phyloP scores from a whole-genome alignment of 2,888 invertebrate genomes.

The Xanthorhoe spadicearia region DNA sequence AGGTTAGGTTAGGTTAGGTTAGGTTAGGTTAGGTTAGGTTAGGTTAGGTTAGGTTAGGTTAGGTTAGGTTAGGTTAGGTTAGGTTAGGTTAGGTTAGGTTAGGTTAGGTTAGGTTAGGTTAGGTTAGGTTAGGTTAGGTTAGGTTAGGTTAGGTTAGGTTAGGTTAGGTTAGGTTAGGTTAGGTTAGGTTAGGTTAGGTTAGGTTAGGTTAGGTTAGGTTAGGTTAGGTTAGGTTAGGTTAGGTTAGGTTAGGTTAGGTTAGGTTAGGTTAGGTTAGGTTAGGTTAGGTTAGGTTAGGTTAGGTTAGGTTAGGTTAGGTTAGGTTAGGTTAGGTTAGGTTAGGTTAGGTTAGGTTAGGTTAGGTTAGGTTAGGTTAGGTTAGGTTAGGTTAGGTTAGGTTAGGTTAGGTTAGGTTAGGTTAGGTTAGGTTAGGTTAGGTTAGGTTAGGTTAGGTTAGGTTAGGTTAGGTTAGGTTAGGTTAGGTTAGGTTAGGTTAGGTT shows the following conservation, averaged over 20 bases:
- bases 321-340: constrained; percentile 39
- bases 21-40: too few species aligned
- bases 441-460: constrained; percentile 19
- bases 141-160: constrained; percentile 31
- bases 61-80: too few species aligned
- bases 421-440: constrained; percentile 19
- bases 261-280: constrained; percentile 21
- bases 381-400: constrained; percentile 37
- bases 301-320: constrained; percentile 35
- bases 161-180: constrained; percentile 32
- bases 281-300: constrained; percentile 14
- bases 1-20: too few species aligned
- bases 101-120: too few species aligned
- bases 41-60: too few species aligned
- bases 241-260: constrained; percentile 24
- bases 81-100: too few species aligned
- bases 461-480: constrained; percentile 13
- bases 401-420: constrained; percentile 30
- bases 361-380: constrained; percentile 35
- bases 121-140: constrained; percentile 4
- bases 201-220: constrained; percentile 30
- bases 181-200: constrained; percentile 31
- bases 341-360: constrained; percentile 36
- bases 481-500: constrained; percentile 14
- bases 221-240: constrained; percentile 28